phyloP scores from a whole-genome alignment of 1,140 invertebrate genomes.

The Sesamia nonagrioides region DNA sequence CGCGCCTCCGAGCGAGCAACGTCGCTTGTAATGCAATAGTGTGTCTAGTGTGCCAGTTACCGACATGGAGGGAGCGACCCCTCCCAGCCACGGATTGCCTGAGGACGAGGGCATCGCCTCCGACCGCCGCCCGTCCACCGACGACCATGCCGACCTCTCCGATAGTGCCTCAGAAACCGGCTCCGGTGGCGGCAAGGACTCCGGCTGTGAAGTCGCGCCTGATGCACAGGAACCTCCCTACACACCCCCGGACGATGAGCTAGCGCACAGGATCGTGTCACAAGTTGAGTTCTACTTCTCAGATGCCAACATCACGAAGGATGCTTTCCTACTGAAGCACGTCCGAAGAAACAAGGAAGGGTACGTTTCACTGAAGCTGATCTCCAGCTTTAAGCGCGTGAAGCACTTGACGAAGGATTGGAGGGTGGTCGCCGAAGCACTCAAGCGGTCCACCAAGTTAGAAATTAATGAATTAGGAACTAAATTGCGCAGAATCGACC shows the following conservation, averaged over 20 bases:
- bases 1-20: constrained; percentile 76
- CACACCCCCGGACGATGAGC: constrained; percentile 90
- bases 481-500: constrained; percentile 95
- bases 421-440: constrained; percentile 95
- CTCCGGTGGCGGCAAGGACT: constrained; percentile 89
- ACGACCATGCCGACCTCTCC: constrained; percentile 89
- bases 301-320: constrained; percentile 97
- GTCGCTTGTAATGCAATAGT: constrained; percentile 79
- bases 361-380: constrained; percentile 97
- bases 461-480: constrained; percentile 97
- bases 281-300: constrained; percentile 98
- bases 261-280: constrained; percentile 92
- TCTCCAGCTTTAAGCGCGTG: constrained; percentile 97
- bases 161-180: constrained; percentile 89
- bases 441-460: constrained; percentile 93
- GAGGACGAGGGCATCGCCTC: constrained; percentile 80
- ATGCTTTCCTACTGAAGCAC: constrained; percentile 98
- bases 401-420: constrained; percentile 97
- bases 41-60: constrained; percentile 61
- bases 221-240: constrained; percentile 88
- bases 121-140: constrained; percentile 80
- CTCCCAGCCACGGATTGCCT: constrained; percentile 70
- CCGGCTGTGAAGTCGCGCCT: constrained; percentile 89
- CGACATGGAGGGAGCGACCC: constrained; percentile 73
- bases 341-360: constrained; percentile 98